Base-by-base conservation (phyloP, 2,888 invertebrate genomes). In the Monoplex corrugatus region DNA sequence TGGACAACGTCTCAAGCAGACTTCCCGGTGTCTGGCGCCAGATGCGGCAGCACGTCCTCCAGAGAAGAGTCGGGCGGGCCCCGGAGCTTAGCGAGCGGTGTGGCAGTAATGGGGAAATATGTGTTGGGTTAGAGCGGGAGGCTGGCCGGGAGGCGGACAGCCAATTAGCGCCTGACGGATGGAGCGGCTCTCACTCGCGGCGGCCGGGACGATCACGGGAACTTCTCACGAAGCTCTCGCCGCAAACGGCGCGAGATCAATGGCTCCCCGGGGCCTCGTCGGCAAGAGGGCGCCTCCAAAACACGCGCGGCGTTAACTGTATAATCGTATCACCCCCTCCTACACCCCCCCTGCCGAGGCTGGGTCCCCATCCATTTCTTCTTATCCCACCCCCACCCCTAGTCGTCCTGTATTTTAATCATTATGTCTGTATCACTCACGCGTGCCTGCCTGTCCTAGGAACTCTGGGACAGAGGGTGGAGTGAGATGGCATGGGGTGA, bases 61-160 rank as follows among this genome's bases (percentile, higher is more conserved):
- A 78, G 78, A 78, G 78, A 78, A 40, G 8, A 72, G 43, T 35
- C 19, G 19, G 86, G 85, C 28, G 28, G 35, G 35, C 35, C 78
- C 16, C n/a, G n/a, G n/a, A 23, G 35, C 38, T 72, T 86, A 68
- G 86, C 86, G 86, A 40, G 40, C 86, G 35, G 23, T 38, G 68
- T 86, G 86, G 86, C 86, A 86, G 86, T 86, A 86, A 86, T 86
- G 68, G 86, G 86, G 32, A 86, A 86, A 86, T 86, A 86, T 86
- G 86, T 86, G 86, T 86, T 86, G 86, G 86, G 86, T 86, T 86
- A 86, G 86, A 86, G 86, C 86, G 86, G 40, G n/a, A 23, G 43
- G 23, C 43, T 68, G 57, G 40, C 57, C 35, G 72, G 86, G 72
- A 86, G 86, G 86, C 86, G 86, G 86, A 86, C 86, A 86, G 86